Evolutionary conservation across 2,888 invertebrate species (phyloP), one percentile per base, ranked within the genome.

Genomic region (Lepidochitona cinerea): DNA sequence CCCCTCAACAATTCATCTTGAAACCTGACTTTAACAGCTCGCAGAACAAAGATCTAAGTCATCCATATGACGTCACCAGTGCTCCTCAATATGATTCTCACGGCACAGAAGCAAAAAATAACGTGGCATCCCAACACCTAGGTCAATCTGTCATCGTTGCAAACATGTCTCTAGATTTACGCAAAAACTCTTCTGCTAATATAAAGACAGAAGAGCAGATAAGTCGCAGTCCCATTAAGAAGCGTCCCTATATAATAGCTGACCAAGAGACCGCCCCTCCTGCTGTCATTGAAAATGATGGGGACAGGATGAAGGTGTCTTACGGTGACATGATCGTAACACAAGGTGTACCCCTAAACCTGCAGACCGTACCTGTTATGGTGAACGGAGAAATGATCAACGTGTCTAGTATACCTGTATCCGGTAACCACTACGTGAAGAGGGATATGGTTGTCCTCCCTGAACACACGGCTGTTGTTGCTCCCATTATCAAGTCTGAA

Each of bases 211-310:
- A 82, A 23, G 85, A 85, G 71, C 85, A 85, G 66, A 84, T 87
- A 75, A 84, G 78, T 49, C 79, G 86, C 75, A 88, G 88, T 82
- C 89, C 89, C 35, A 85, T 88, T 52, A 89, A 89, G 76, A 89
- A 89, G 78, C 82, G 89, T 71, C 89, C 89, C 33, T 87, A 88
- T 75, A 82, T 85, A 68, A 84, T 86, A 66, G 73, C 76, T 37
- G 75, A 72, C n/a, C 68, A 72, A 6, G 32, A 49, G 41, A 14
- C 37, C 65, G 9, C 68, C 54, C 18, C 52, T 37, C 18, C 54
- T 37, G 9, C 36, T 54, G 26, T n/a, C 3, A 35, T 2, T 65
- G 7, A 26, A 1, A 18, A n/a, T 18, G 37, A 23, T 35, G 12
- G 14, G 14, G 26, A 59, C 29, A 12, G 59, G 23, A 37, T 37